Conservation (phyloP, 2,888 invertebrate species). For the Digitonthophagus gazella region DNA sequence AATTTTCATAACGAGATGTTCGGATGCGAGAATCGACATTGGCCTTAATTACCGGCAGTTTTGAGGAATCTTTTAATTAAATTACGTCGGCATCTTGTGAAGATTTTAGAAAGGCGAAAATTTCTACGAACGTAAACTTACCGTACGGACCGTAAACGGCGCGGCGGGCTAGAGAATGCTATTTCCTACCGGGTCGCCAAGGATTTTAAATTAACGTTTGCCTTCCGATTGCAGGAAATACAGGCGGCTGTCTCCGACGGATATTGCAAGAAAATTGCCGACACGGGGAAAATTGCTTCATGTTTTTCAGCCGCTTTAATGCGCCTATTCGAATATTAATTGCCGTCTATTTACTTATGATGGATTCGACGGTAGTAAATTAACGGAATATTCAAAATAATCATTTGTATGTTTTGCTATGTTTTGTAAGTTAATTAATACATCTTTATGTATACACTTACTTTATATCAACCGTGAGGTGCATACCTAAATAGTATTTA, state of each 20-base stretch:
- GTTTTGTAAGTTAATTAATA: too few species aligned
- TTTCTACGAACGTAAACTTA: neutral
- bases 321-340: neutral
- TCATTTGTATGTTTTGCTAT: too few species aligned
- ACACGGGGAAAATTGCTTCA: conserved; percentile 2
- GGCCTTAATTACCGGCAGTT: neutral
- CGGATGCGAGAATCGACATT: neutral
- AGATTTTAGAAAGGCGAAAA: neutral
- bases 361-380: neutral
- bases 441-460: too few species aligned
- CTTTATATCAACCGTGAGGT: too few species aligned
- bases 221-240: conserved; percentile 16
- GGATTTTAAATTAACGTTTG: conserved; percentile 3
- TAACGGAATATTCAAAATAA: too few species aligned
- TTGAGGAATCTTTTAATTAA: neutral
- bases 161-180: neutral
- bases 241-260: conserved; percentile 12
- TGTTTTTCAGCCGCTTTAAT: neutral
- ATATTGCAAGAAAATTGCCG: conserved; percentile 14
- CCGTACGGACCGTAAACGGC: neutral
- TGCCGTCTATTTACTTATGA: neutral
- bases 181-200: conserved; percentile 5
- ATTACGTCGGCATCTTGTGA: neutral
- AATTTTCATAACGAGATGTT: neutral
- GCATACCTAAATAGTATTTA: too few species aligned